These are phyloP conservation scores for Lates japonicus DNA, from an alignment of 2,797 vertebrate genomes.

Conservation along the genomic window DNA sequence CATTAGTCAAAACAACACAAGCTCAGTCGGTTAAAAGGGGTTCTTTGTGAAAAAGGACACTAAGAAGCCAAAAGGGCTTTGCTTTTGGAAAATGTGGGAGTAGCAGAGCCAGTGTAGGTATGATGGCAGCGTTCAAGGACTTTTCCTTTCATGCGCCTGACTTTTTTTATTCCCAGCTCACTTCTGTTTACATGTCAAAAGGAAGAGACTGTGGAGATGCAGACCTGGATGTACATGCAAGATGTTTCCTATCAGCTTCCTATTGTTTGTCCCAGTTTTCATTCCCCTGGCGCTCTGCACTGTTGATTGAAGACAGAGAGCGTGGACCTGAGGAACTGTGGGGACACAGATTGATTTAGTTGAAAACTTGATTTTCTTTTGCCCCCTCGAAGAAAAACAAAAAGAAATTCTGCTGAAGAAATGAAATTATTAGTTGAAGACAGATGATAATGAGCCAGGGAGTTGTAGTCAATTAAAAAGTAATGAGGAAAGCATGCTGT, in stretches of 20 bases:
- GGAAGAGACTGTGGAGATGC: conserved; percentile 69
- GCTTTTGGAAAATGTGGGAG: conserved; percentile 45
- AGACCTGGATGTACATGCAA: conserved; percentile 76
- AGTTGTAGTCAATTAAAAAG: conserved; percentile 52
- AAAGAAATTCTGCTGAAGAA: conserved; percentile 10
- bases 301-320: conserved; percentile 46
- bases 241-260: conserved; percentile 81
- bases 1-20: conserved; percentile 60
- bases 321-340: conserved; percentile 31
- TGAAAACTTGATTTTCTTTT: conserved; percentile 26
- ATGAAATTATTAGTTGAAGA: conserved; percentile 40
- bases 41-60: conserved; percentile 19
- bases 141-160: conserved; percentile 31
- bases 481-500: conserved; percentile 48
- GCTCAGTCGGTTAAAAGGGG: conserved; percentile 44
- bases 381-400: neutral
- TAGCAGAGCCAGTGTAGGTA: conserved; percentile 18
- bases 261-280: conserved; percentile 70
- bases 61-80: conserved; percentile 28
- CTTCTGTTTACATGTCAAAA: conserved; percentile 66
- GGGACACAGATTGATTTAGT: conserved; percentile 17
- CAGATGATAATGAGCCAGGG: conserved; percentile 40
- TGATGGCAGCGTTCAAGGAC: conserved; percentile 33
- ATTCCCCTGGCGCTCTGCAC: conserved; percentile 40
- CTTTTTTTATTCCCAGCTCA: conserved; percentile 34